These are phyloP conservation scores for Kryphioiulus occultus DNA, from an alignment of 2,888 invertebrate species.

Conservation along the genomic window DNA sequence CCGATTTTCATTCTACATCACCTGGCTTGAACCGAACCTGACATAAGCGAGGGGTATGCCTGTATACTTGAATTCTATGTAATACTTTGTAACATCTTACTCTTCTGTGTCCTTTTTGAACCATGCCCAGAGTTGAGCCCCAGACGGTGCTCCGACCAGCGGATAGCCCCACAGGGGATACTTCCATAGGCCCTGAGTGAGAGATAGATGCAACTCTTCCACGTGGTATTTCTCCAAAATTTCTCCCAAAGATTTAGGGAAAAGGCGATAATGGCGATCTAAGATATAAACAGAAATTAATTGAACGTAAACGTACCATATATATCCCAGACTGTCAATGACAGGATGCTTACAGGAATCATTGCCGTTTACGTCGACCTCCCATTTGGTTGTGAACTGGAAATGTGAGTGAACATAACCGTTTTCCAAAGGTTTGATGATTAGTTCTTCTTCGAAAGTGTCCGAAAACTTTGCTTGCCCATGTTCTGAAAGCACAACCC, in stretches of 20 bases:
- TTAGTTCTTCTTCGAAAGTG: constrained; percentile 84
- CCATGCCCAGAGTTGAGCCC: constrained; percentile 95
- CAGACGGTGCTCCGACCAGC: constrained; percentile 85
- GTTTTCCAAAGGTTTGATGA: constrained; percentile 81
- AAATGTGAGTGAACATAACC: constrained; percentile 89
- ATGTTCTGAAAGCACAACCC: neutral
- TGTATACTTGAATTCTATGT: too few species aligned
- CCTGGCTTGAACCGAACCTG: too few species aligned
- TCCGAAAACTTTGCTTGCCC: constrained; percentile 64
- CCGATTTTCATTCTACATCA: too few species aligned
- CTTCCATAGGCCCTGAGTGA: constrained; percentile 94
- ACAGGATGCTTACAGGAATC: neutral
- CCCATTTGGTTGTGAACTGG: constrained; percentile 86
- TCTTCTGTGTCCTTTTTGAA: constrained; percentile 73
- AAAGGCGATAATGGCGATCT: constrained; percentile 85
- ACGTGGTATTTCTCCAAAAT: constrained; percentile 83
- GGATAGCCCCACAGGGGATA: constrained; percentile 96
- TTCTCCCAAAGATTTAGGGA: constrained; percentile 89
- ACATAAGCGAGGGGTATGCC: too few species aligned
- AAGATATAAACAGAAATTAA: constrained; percentile 49
- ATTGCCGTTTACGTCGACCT: constrained; percentile 63
- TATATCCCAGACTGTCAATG: too few species aligned
- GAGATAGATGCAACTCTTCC: constrained; percentile 86
- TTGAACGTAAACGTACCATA: too few species aligned
- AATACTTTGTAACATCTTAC: constrained; percentile 58